These are phyloP conservation scores for Linepithema humile DNA, from an alignment of 1,140 invertebrate species.

Conservation along the genomic window DNA sequence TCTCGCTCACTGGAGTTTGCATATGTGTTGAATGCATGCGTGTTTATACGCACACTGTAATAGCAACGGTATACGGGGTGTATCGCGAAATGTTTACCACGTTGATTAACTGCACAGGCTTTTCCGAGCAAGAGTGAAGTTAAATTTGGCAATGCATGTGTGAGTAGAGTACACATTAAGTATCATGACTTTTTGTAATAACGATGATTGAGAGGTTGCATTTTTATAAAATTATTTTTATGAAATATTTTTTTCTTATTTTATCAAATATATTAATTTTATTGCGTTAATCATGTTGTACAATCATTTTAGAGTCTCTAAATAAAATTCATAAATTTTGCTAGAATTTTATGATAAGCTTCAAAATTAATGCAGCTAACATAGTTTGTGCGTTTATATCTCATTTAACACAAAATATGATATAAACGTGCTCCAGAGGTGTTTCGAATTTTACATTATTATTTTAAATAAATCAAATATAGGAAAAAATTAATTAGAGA, in stretches of 20 bases:
- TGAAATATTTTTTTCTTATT: too few species aligned
- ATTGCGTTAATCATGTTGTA: background rate
- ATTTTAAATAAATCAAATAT: background rate
- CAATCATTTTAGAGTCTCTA: too few species aligned
- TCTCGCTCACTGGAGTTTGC: slow-evolving; percentile 45
- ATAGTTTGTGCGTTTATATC: too few species aligned
- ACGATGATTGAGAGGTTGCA: background rate
- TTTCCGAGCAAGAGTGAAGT: slow-evolving; percentile 24
- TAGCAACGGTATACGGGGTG: slow-evolving; percentile 15
- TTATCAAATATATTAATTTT: too few species aligned
- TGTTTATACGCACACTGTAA: slow-evolving; percentile 10
- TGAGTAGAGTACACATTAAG: background rate
- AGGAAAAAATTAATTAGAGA: background rate
- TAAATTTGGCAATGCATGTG: slow-evolving; percentile 29
- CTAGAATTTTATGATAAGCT: background rate
- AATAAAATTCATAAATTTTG: too few species aligned
- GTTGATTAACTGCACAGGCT: slow-evolving; percentile 35
- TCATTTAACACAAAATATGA: background rate
- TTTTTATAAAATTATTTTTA: too few species aligned
- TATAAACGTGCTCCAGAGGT: background rate
- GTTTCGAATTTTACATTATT: background rate
- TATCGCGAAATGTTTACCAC: slow-evolving; percentile 42
- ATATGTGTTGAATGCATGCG: slow-evolving; percentile 12
- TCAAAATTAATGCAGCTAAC: background rate
- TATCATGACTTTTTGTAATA: too few species aligned